phyloP scores from a whole-genome alignment of 1,140 invertebrate genomes.

The Drosophila guanche region DNA sequence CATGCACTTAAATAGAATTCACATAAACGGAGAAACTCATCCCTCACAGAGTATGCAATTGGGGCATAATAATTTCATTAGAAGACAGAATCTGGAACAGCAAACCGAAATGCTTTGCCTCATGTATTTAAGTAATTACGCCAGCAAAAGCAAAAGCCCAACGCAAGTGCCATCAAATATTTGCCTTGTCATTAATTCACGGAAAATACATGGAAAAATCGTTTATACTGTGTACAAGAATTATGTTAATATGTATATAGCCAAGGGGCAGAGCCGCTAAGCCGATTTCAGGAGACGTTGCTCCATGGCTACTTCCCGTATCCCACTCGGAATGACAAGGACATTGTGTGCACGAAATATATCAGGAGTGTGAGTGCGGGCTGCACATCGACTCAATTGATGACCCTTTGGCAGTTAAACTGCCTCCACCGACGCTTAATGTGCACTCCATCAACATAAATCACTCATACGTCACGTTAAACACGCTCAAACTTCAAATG shows the following conservation, averaged over 20 bases:
- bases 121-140: slow-evolving; percentile 77
- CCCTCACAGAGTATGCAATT: slow-evolving; percentile 4
- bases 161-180: slow-evolving; percentile 31
- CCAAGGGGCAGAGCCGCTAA: slow-evolving; percentile 22
- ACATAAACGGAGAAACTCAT: too few species aligned
- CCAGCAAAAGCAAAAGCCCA: slow-evolving; percentile 27
- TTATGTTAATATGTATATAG: slow-evolving; percentile 24
- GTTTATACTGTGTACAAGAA: slow-evolving; percentile 8
- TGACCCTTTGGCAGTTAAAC: slow-evolving; percentile 69
- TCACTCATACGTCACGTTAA: slow-evolving; percentile 80
- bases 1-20: too few species aligned
- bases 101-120: slow-evolving; percentile 61
- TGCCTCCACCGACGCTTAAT: slow-evolving; percentile 56
- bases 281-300: slow-evolving; percentile 4
- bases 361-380: background rate
- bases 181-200: slow-evolving; percentile 41
- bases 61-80: slow-evolving; percentile 38
- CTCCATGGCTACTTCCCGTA: too few species aligned
- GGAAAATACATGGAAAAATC: slow-evolving; percentile 2
- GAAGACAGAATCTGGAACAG: slow-evolving; percentile 43
- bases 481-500: slow-evolving; percentile 75
- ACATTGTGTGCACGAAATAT: slow-evolving; percentile 23
- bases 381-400: slow-evolving; percentile 63
- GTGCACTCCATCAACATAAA: slow-evolving; percentile 76
- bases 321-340: slow-evolving; percentile 12